Evolutionary conservation across 2,797 vertebrate species (phyloP).

Genomic region (Austrolebias charrua): DNA sequence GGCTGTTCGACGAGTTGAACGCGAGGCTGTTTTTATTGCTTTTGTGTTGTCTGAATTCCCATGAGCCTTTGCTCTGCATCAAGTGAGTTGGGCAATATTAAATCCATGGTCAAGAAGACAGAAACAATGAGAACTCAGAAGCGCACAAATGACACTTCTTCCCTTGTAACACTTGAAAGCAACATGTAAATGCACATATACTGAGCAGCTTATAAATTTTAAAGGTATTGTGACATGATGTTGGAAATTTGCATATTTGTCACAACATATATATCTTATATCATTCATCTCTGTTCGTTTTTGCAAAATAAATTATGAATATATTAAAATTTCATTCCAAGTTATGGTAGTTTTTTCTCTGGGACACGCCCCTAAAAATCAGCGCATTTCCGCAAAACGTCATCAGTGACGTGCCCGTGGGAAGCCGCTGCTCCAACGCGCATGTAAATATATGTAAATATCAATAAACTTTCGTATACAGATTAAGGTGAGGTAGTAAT

Average conservation of each 20-base stretch:
- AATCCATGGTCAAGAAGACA: slow-evolving; percentile 7
- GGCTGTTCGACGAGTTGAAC: neutral
- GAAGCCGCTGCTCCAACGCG: too few relatives aligned
- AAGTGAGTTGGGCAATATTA: neutral
- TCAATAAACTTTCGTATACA: slow-evolving; percentile 51
- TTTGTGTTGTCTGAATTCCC: neutral
- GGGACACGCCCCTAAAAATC: too few relatives aligned
- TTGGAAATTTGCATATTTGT: too few relatives aligned
- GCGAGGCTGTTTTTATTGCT: neutral
- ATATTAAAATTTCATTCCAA: too few relatives aligned
- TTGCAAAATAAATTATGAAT: too few relatives aligned
- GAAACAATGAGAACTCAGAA: neutral
- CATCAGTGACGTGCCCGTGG: too few relatives aligned
- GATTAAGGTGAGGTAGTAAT: neutral
- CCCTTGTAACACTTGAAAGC: neutral
- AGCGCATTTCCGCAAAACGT: too few relatives aligned
- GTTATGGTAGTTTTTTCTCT: too few relatives aligned
- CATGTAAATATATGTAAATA: too few relatives aligned
- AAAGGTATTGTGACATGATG: too few relatives aligned
- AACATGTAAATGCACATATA: neutral
- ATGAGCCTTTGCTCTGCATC: neutral
- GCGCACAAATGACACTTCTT: neutral
- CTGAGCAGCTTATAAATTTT: neutral
- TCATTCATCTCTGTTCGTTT: too few relatives aligned
- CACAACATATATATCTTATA: too few relatives aligned